phyloP scores from a whole-genome alignment of 2,888 invertebrate genomes.

The Mesorhabditis belari region DNA sequence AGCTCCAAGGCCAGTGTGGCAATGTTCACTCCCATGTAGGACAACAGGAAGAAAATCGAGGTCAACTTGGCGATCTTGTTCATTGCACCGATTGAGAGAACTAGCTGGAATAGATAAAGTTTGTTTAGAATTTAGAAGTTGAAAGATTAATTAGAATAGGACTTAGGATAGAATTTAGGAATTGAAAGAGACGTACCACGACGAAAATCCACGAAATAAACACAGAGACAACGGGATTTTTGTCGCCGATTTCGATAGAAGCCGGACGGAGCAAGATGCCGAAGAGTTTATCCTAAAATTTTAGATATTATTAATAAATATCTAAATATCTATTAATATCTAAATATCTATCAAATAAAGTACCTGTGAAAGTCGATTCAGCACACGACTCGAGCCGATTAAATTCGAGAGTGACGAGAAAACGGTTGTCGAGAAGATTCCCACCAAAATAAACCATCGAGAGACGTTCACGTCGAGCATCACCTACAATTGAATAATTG shows the following conservation, averaged over 20 bases:
- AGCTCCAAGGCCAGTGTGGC: conserved; percentile 90
- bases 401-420: conserved; percentile 92
- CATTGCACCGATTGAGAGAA: conserved; percentile 81
- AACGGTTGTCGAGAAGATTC: conserved; percentile 71
- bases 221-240: conserved; percentile 77
- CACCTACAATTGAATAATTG: conserved; percentile 55
- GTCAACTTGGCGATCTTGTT: conserved; percentile 92
- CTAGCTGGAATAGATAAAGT: conserved; percentile 58
- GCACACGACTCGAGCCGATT: conserved; percentile 72
- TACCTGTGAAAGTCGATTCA: conserved; percentile 92
- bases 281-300: conserved; percentile 79
- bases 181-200: conserved; percentile 58
- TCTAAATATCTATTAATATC: background rate
- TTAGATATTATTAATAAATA: background rate
- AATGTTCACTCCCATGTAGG: conserved; percentile 90
- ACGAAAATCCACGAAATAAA: conserved; percentile 77
- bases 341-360: conserved; percentile 55
- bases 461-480: conserved; percentile 66
- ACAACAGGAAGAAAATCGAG: conserved; percentile 88
- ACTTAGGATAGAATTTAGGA: background rate
- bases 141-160: background rate
- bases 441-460: conserved; percentile 59
- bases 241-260: conserved; percentile 65
- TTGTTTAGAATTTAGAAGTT: background rate
- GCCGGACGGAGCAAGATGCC: conserved; percentile 55